Evolutionary conservation across 2,888 invertebrate species (phyloP), one percentile per base, ranked within the genome.

Genomic region (Microchrysa polita): DNA sequence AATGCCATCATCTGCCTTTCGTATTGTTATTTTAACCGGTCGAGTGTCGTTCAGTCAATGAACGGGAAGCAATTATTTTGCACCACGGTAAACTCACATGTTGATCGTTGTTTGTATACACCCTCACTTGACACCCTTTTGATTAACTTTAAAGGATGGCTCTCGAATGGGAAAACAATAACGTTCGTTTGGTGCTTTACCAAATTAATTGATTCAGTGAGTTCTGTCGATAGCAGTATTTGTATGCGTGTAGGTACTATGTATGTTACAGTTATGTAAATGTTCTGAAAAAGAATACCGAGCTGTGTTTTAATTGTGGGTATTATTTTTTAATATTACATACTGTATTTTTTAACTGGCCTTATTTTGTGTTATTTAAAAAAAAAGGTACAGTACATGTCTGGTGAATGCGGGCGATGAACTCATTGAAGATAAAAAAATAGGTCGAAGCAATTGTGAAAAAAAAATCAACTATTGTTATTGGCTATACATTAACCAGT

Each of bases 61-160:
- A 60, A 60, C 23, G 61, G 61, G 16, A 2, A 22, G 18, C 61
- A 14, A 40, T 63, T 63, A 40, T 63, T 34, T 63, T 40, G n/a
- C 48, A n/a, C 40, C 61, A 2, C 42, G 16, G 40, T 40, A 34
- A 40, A 40, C 42, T 63, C 61, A 63, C 42, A 63, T 63, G 42
- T 63, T 42, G 61, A 42, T 42, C 61, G n/a, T n/a, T 63, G 61
- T 40, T 63, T 63, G 27, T 14, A 23, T 60, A 60, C 34, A 40
- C 61, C 40, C 23, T 18, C 61, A 22, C 61, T 18, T 40, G 42
- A 16, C 34, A 63, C 61, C 34, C 42, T 10, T 63, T 63, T 18
- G 61, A 63, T 63, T 63, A 63, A 63, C 61, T 63, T 40, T 34
- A 63, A 63, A 40, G 61, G 18, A 18, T 42, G 27, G 42, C 42